phyloP scores from a whole-genome alignment of 2,888 invertebrate genomes.

The Lottia scabra region DNA sequence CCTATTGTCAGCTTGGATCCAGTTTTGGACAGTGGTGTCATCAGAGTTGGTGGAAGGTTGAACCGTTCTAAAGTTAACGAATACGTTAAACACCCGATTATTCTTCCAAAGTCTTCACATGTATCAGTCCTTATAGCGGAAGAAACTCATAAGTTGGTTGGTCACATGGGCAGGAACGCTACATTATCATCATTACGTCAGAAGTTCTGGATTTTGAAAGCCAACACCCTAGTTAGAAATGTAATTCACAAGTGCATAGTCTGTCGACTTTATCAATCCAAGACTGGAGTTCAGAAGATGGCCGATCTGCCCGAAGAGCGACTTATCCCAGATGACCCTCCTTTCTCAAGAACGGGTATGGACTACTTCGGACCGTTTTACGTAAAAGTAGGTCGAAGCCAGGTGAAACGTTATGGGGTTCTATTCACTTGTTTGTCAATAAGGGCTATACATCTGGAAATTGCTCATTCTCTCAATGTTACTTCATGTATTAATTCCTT shows the following conservation, averaged over 20 bases:
- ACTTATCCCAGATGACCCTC: not conserved
- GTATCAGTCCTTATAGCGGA: not conserved
- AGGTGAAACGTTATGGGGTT: constrained; percentile 6
- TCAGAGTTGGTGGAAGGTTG: not conserved
- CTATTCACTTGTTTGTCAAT: not conserved
- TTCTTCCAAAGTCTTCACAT: not conserved
- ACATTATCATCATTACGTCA: not conserved
- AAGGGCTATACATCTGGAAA: not conserved
- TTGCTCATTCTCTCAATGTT: not conserved
- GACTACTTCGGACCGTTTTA: constrained; percentile 24
- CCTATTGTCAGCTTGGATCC: not conserved
- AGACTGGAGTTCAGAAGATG: constrained; percentile 3
- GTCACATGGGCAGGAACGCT: not conserved
- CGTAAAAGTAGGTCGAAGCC: not conserved
- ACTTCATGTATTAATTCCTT: not conserved
- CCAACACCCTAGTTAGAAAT: not conserved
- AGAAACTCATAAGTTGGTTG: not conserved
- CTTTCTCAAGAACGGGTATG: not conserved
- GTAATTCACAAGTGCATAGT: not conserved
- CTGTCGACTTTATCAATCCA: not conserved
- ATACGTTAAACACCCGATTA: not conserved
- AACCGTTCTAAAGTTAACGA: not conserved
- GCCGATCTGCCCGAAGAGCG: not conserved
- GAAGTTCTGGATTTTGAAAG: constrained; percentile 11
- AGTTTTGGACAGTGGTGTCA: not conserved